phyloP scores from a whole-genome alignment of 2,113 vertebrate species.

The Onychorhynchus coronatus region DNA sequence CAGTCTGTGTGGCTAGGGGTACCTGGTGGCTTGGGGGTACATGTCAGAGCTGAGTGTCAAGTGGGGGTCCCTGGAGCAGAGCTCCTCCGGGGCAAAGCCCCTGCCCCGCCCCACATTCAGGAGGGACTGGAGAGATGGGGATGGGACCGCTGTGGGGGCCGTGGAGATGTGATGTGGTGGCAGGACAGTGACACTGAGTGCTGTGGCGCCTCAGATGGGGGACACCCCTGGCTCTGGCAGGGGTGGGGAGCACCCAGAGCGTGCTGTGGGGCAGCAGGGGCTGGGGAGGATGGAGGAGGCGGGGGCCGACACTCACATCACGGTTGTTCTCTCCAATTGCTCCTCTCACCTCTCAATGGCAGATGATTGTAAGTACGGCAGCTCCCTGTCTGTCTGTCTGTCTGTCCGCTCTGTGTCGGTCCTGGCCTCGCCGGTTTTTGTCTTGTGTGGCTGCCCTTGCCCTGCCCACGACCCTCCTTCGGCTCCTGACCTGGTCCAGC shows the following conservation, averaged over 20 bases:
- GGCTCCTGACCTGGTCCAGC: background rate
- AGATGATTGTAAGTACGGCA: slow-evolving; percentile 99
- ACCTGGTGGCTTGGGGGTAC: background rate
- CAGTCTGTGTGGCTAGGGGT: background rate
- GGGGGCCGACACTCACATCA: slow-evolving; percentile 22
- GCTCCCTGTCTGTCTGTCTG: slow-evolving; percentile 86
- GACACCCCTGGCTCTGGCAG: background rate
- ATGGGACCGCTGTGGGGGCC: background rate
- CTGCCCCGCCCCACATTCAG: rapidly evolving
- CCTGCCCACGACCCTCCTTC: slow-evolving; percentile 14
- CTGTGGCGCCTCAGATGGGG: background rate
- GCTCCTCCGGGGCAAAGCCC: background rate
- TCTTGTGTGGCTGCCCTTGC: slow-evolving; percentile 82
- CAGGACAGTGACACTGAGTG: background rate
- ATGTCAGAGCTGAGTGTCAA: rapidly evolving
- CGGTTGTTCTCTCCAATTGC: slow-evolving; percentile 66
- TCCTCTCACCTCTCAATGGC: slow-evolving; percentile 72
- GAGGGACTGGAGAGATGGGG: background rate
- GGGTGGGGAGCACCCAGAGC: background rate
- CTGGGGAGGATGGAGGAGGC: slow-evolving; percentile 6
- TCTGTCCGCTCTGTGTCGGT: slow-evolving; percentile 84
- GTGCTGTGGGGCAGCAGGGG: background rate
- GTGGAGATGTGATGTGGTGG: background rate
- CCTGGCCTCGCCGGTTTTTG: slow-evolving; percentile 76
- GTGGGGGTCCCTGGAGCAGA: background rate